Percentiles rank a stretch among this genome's conserved stretches.
Conservation (phyloP, 2,888 invertebrate species). For the Cyclophora punctaria region DNA sequence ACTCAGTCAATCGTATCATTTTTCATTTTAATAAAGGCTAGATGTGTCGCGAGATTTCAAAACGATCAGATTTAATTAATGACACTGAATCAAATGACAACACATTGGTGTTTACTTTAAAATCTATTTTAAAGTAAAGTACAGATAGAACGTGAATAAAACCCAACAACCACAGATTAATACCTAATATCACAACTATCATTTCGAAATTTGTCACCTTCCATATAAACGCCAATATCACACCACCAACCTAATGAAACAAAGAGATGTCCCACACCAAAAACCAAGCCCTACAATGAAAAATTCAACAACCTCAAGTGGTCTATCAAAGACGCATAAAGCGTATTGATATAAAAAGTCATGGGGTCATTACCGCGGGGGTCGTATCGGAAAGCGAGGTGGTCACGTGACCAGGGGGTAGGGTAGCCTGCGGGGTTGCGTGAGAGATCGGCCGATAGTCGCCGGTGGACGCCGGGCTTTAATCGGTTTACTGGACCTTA, state of each 20-base stretch:
- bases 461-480: conserved; percentile 45
- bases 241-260: neutral
- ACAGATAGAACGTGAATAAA: neutral
- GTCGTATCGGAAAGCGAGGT: conserved; percentile 38
- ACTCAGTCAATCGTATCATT: too few relatives aligned
- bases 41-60: too few relatives aligned
- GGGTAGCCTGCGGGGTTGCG: conserved; percentile 33
- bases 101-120: too few relatives aligned
- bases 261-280: too few relatives aligned
- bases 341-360: conserved; percentile 48
- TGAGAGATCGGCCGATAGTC: conserved; percentile 59
- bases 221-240: neutral
- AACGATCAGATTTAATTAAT: too few relatives aligned
- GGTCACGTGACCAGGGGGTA: conserved; percentile 35
- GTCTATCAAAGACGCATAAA: conserved; percentile 14
- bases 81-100: too few relatives aligned
- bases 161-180: neutral
- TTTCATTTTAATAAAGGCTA: too few relatives aligned
- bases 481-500: conserved; percentile 66
- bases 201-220: too few relatives aligned
- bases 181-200: too few relatives aligned
- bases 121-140: too few relatives aligned
- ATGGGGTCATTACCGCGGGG: conserved; percentile 58
- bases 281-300: neutral
- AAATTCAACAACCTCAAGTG: conserved; percentile 2